Percentiles rank a stretch among this genome's conserved stretches.
phyloP scores from a whole-genome alignment of 2,888 invertebrate species.

The Stenichneumon culpator region DNA sequence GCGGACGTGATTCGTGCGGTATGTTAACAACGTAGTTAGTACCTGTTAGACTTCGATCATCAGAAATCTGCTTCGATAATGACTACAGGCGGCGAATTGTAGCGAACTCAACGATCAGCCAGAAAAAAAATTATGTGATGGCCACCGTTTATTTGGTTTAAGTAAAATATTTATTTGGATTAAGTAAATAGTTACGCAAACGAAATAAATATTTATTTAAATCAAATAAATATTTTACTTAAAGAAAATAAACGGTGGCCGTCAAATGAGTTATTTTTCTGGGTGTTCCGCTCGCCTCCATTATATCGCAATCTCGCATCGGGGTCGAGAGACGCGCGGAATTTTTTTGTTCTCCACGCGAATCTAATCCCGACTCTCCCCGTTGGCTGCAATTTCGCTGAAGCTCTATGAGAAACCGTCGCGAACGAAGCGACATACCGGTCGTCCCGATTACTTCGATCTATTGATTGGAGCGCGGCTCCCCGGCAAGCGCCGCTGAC shows the following conservation, averaged over 20 bases:
- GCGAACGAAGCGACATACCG: background rate
- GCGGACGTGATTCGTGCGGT: background rate
- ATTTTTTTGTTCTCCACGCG: background rate
- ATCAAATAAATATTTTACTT: too few species aligned
- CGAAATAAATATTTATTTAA: too few species aligned
- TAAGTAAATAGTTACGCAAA: too few species aligned
- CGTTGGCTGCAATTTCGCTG: background rate
- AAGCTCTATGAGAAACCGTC: background rate
- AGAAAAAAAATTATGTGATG: too few species aligned
- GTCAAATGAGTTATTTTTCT: too few species aligned
- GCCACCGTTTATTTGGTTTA: too few species aligned
- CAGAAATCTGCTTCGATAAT: background rate
- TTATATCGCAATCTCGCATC: background rate
- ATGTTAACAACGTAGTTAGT: background rate
- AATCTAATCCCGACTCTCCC: background rate
- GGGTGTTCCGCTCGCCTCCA: background rate
- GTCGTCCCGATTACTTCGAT: background rate
- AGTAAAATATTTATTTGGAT: too few species aligned
- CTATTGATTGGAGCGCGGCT: background rate
- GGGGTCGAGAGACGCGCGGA: background rate
- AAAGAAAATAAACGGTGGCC: too few species aligned
- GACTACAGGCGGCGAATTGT: background rate
- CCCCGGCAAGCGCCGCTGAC: background rate
- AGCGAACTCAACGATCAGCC: background rate
- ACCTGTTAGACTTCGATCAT: background rate